These are phyloP conservation scores for Luperina nickerlii DNA, from an alignment of 2,888 invertebrate species.

Conservation along the genomic window DNA sequence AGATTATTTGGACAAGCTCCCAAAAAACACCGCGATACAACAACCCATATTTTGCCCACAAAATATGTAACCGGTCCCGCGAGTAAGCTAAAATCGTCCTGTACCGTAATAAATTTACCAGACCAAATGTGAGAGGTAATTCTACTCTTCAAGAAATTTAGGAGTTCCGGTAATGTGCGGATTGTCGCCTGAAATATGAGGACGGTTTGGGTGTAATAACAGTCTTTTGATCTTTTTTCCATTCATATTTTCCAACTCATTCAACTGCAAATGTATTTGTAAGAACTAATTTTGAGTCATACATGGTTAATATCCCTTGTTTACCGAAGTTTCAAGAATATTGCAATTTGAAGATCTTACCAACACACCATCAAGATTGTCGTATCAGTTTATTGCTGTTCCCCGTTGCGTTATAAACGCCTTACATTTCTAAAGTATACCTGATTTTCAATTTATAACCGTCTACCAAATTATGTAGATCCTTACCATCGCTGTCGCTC, in stretches of 20 bases:
- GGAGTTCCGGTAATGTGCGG: conserved; percentile 41
- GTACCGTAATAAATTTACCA: conserved; percentile 66
- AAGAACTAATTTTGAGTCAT: not conserved
- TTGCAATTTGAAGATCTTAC: conserved; percentile 4
- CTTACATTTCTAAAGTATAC: not conserved
- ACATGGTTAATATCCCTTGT: not conserved
- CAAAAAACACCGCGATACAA: conserved; percentile 23
- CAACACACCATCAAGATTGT: not conserved
- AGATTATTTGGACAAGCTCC: conserved; percentile 17
- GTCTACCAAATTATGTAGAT: conserved; percentile 39
- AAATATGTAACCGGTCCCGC: conserved; percentile 53
- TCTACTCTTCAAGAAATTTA: conserved; percentile 55
- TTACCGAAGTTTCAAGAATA: not conserved
- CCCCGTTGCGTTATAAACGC: not conserved
- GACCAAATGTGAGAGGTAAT: conserved; percentile 57
- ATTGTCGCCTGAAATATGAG: conserved; percentile 47
- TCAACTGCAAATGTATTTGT: not conserved
- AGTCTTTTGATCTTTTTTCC: conserved; percentile 45
- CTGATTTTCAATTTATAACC: conserved; percentile 16
- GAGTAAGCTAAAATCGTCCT: conserved; percentile 46
- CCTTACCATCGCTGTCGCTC: conserved; percentile 13
- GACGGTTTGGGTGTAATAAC: conserved; percentile 43
- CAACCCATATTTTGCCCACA: conserved; percentile 44
- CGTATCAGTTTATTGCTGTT: not conserved
- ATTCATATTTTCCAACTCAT: conserved; percentile 5